Base-by-base conservation (phyloP, 1,140 invertebrate genomes). In the Oppia nitens region DNA sequence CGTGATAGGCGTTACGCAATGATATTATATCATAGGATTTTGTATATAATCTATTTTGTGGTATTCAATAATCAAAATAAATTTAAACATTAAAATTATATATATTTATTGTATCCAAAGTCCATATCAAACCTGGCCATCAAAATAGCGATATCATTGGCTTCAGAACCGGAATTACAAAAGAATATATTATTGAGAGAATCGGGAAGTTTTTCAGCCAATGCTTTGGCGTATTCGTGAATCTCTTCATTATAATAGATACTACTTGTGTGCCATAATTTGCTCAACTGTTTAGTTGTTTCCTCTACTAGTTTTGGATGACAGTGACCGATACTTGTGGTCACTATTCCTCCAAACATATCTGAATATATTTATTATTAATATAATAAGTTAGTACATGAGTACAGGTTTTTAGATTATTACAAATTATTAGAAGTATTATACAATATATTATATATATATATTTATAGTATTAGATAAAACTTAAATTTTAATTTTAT, bases 281-380 rank as follows among this genome's bases (percentile, higher is more conserved):
- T 84, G 1, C 81, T 73, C 28, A 84, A 75, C 74, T 98, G 94
- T 45, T 84, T 74, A 23, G 77, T 76, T 6, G 85, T 73, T 6
- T 85, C 88, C 59, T 79, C 77, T 17, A 79, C 81, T 0, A 96
- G 80, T 64, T 69, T 73, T 52, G 92, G 92, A 77, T 98, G 93
- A 71, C 87, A 95, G 71, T 97, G 93, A 23, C 94, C 94, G n/a
- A 97, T 88, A 54, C 87, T 90, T 26, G 97, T 84, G 0, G 94
- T 98, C 2, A 93, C 91, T 64, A 98, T 95, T 14, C 94, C 94
- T 11, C 81, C 92, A 72, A 94, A 93, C 74, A 95, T 81, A 40
- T 40, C 32, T 40, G 6, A 17, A 40, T 40, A 40, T 6, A 40
- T 17, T 9, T 40, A 40, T 9, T 40, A 17, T 17, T 40, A 9